Evolutionary conservation across 2,113 vertebrate genomes (phyloP).

Genomic region (Capra hircus): DNA sequence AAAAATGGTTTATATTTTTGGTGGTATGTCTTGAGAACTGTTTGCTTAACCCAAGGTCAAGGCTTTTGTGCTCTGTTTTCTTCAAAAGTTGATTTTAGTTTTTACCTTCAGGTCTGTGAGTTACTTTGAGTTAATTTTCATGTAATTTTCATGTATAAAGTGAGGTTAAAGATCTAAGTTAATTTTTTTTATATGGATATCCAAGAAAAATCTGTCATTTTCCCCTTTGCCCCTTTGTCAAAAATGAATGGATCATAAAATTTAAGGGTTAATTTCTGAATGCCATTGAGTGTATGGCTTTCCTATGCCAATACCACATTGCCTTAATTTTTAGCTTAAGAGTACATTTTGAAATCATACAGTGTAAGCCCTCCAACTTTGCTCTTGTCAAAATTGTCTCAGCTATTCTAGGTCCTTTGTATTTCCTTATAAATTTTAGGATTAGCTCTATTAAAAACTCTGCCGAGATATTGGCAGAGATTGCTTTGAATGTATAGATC

Average conservation of each 20-base stretch:
- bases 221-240: background rate
- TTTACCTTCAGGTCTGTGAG: background rate
- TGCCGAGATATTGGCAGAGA: background rate
- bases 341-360: background rate
- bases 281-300: background rate
- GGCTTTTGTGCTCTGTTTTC: background rate
- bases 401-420: background rate
- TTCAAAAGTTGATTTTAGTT: background rate
- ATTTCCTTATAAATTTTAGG: background rate
- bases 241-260: background rate
- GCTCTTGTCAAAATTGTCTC: background rate
- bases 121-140: background rate
- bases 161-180: background rate
- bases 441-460: background rate
- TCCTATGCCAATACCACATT: background rate
- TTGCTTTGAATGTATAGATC: background rate
- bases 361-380: background rate
- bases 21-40: background rate
- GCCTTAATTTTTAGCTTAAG: background rate
- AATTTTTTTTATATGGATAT: background rate
- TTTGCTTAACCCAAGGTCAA: background rate
- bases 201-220: background rate
- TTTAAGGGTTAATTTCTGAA: background rate
- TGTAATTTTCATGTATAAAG: background rate
- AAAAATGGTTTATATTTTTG: background rate